Conservation (phyloP, 2,113 vertebrate genomes). For the Balaeniceps rex region DNA sequence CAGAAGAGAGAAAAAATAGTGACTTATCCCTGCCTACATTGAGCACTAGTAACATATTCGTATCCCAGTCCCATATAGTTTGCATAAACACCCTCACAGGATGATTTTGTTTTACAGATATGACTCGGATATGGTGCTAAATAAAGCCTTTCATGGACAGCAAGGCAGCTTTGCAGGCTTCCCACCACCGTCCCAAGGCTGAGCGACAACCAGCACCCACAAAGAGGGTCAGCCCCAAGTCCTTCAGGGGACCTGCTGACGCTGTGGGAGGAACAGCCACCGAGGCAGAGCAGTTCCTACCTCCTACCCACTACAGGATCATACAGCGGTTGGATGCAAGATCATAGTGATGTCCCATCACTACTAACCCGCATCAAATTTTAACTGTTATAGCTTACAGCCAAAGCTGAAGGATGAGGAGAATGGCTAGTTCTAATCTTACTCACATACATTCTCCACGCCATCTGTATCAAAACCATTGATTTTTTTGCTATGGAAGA, state of each 20-base stretch:
- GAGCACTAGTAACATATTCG: too few relatives aligned
- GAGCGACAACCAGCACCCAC: background rate
- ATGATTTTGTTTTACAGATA: background rate
- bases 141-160: background rate
- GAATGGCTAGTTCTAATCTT: background rate
- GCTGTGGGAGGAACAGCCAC: fast-evolving
- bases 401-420: background rate
- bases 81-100: background rate
- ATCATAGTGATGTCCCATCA: background rate
- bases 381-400: background rate
- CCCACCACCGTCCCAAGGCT: background rate
- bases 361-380: background rate
- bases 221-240: background rate
- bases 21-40: background rate
- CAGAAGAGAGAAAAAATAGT: background rate
- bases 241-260: background rate
- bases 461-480: background rate
- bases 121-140: background rate
- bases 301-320: too few relatives aligned
- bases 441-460: background rate
- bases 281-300: background rate
- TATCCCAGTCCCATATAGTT: background rate
- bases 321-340: too few relatives aligned
- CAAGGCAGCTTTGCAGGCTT: too few relatives aligned
- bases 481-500: background rate